A percentile compares a stretch with the other conserved stretches of the same genome.
phyloP scores from a whole-genome alignment of 2,888 invertebrate species.

The Hartigia nigra region DNA sequence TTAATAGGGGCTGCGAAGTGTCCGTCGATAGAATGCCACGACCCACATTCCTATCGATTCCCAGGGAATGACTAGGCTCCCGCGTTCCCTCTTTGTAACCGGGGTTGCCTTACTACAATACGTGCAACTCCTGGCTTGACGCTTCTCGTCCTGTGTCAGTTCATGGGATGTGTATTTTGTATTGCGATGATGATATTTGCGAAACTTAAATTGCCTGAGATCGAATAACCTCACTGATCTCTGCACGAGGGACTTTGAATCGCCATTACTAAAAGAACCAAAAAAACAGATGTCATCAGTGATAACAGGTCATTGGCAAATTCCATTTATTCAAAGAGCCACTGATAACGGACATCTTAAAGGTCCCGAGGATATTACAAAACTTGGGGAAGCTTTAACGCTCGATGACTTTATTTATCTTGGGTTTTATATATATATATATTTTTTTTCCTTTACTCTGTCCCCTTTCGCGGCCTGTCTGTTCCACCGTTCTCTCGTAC shows the following conservation, averaged over 20 bases:
- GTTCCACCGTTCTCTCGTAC: not conserved
- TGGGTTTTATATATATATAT: not conserved
- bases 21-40: not conserved
- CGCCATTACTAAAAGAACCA: not conserved
- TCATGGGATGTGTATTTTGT: not conserved
- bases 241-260: not conserved
- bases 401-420: not conserved
- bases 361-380: not conserved
- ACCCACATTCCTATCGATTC: not conserved
- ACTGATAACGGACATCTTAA: not conserved
- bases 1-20: not conserved
- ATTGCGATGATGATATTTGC: too few relatives aligned
- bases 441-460: not conserved
- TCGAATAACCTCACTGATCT: not conserved
- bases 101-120: not conserved
- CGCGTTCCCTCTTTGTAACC: not conserved
- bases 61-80: not conserved
- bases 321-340: not conserved
- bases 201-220: not conserved
- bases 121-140: not conserved
- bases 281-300: not conserved
- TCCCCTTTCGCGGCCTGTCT: not conserved
- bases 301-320: not conserved
- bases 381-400: not conserved
- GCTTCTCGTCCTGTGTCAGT: not conserved